These are phyloP conservation scores for Echinarachnius parma DNA, from an alignment of 53 echinoderm and acorn worm genomes.

Conservation along the genomic window DNA sequence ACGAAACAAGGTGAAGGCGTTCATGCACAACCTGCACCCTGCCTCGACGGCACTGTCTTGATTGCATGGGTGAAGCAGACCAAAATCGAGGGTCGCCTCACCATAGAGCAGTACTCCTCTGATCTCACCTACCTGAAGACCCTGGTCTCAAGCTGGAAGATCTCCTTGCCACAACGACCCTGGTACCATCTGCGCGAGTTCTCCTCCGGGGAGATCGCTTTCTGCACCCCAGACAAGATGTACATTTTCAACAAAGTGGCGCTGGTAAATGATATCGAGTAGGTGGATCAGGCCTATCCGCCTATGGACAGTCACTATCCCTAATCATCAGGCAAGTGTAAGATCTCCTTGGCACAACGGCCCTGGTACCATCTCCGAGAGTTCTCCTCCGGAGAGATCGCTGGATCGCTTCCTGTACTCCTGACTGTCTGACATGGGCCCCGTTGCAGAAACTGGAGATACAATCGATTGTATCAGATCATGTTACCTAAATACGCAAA, in stretches of 20 bases:
- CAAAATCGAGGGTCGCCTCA: neutral
- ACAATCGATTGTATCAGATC: no score
- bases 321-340: no score
- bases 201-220: constrained; percentile 9
- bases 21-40: constrained; percentile 4
- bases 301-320: no score
- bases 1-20: neutral
- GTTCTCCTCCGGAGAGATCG: no score
- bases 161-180: neutral
- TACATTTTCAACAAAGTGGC: constrained; percentile 27
- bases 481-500: no score
- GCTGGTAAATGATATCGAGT: no score
- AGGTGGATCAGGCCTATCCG: no score
- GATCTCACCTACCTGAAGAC: neutral
- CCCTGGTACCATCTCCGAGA: no score
- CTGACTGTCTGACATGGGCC: no score
- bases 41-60: constrained; percentile 10
- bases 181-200: constrained; percentile 27
- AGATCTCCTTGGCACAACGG: no score
- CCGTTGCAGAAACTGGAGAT: no score
- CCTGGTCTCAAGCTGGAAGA: neutral
- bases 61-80: constrained; percentile 25
- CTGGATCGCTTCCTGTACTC: no score
- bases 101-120: constrained; percentile 27
- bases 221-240: constrained; percentile 14